Evolutionary conservation across 1,140 invertebrate species (phyloP), one percentile per base, ranked within the genome.

Genomic region (Heliconius melpomene): DNA sequence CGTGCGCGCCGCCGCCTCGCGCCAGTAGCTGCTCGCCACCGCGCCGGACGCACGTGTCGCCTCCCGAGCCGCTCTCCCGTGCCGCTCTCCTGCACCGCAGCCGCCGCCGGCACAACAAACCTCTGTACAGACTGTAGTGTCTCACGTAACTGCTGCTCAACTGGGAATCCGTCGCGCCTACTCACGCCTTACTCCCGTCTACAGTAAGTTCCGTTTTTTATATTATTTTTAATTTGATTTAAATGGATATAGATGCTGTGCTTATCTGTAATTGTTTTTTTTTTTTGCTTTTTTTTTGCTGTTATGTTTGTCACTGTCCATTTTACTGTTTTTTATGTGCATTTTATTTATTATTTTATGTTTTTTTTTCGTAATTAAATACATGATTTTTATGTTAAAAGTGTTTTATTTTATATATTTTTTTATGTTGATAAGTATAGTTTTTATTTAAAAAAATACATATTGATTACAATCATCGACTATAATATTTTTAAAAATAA

Each of bases 41-140:
- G 87, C 83, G 85, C 79, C 77, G 78, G 82, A 9, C 86, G 87
- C 86, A 90, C 88, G 91, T 91, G 79, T 73, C 74, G 66, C 73
- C 71, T 60, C 66, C 75, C 57, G 74, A 73, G 32, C 60, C 78
- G 78, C 74, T 72, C 82, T 66, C 75, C 72, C 77, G 80, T 79
- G 79, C 82, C 76, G 78, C 60, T 66, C 60, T 66, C 60, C 60
- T n/a, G 60, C n/a, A 66, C 75, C 82, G 78, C 80, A 74, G 81
- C 78, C 75, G 66, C 83, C 82, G 86, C 88, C 88, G 88, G 85
- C 87, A 90, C 84, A 91, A 90, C 91, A 91, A 91, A 92, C 86
- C 84, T 80, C 80, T 74, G 71, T 84, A 86, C 80, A 46, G 50
- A 52, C 50, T 20, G 50, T 52, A 88, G 88, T 89, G 86, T 83